A percentile compares a stretch with the other conserved stretches of the same genome.
phyloP scores from a whole-genome alignment of 1,140 invertebrate species.

The Drosophila baimaii region DNA sequence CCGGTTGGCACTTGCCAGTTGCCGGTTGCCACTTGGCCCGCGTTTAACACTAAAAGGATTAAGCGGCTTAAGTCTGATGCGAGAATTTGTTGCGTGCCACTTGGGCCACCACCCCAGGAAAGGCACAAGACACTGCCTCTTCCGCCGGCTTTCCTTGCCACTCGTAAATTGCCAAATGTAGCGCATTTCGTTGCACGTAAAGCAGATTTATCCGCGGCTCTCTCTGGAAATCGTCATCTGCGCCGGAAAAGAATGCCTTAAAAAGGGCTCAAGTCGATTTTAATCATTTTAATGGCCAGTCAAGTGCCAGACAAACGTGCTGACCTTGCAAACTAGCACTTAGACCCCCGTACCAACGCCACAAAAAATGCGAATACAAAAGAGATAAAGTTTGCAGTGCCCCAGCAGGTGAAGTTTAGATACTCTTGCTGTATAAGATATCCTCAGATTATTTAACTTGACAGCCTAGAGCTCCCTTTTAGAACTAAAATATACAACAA shows the following conservation, averaged over 20 bases:
- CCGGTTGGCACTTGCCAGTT: slow-evolving; percentile 48
- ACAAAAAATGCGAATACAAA: slow-evolving; percentile 23
- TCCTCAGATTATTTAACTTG: neutral
- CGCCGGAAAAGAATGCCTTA: slow-evolving; percentile 31
- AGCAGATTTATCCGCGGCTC: slow-evolving; percentile 63
- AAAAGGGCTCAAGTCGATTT: slow-evolving; percentile 53
- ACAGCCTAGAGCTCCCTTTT: neutral
- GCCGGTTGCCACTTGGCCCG: slow-evolving; percentile 68
- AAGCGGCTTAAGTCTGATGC: slow-evolving; percentile 79
- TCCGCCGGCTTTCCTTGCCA: slow-evolving; percentile 8
- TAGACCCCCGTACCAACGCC: slow-evolving; percentile 7
- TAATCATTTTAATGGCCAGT: slow-evolving; percentile 57
- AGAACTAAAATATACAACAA: neutral
- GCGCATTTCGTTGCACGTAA: slow-evolving; percentile 62
- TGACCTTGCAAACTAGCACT: slow-evolving; percentile 27
- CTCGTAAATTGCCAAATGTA: slow-evolving; percentile 64
- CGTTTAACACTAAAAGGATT: slow-evolving; percentile 79
- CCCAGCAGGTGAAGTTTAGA: slow-evolving; percentile 5
- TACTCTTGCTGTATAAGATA: slow-evolving; percentile 14
- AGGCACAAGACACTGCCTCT: slow-evolving; percentile 34
- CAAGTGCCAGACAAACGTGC: slow-evolving; percentile 51
- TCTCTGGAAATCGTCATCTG: slow-evolving; percentile 38
- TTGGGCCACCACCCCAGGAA: neutral
- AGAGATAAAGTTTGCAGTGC: neutral
- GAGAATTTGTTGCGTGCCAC: slow-evolving; percentile 75